Evolutionary conservation across 2,888 invertebrate genomes (phyloP).

Genomic region (Pyrrhosoma nymphula): DNA sequence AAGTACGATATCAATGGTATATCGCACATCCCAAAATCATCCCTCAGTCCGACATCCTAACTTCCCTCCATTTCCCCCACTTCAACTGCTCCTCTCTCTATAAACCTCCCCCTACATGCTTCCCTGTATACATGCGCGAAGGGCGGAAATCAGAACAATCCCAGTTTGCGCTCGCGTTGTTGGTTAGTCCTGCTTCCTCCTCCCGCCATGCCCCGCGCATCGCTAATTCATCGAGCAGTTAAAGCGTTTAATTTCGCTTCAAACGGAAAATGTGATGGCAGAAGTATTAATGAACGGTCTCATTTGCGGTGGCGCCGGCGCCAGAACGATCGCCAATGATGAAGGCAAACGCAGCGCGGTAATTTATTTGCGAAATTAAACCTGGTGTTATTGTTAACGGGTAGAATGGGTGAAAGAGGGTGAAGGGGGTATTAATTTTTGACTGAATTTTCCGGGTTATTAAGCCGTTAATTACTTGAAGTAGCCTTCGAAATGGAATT

Average conservation of each 20-base stretch:
- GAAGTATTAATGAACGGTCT: constrained; percentile 62
- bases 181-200: too few species aligned
- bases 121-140: too few species aligned
- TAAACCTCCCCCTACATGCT: too few species aligned
- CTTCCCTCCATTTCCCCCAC: too few species aligned
- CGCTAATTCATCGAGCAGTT: constrained; percentile 33
- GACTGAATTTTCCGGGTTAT: constrained; percentile 56
- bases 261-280: constrained; percentile 46
- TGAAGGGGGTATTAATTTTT: constrained; percentile 58
- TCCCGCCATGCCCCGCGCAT: neutral
- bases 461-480: constrained; percentile 52
- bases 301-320: constrained; percentile 50
- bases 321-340: constrained; percentile 52
- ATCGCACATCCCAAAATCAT: too few species aligned
- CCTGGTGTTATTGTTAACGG: neutral
- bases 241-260: constrained; percentile 60
- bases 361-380: constrained; percentile 57
- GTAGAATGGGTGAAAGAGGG: neutral
- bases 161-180: neutral
- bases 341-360: constrained; percentile 41
- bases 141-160: neutral
- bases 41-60: too few species aligned
- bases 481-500: constrained; percentile 37
- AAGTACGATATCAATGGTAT: too few species aligned
- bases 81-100: too few species aligned